These are phyloP conservation scores for Boloria selene DNA, from an alignment of 2,888 invertebrate species.

Conservation along the genomic window DNA sequence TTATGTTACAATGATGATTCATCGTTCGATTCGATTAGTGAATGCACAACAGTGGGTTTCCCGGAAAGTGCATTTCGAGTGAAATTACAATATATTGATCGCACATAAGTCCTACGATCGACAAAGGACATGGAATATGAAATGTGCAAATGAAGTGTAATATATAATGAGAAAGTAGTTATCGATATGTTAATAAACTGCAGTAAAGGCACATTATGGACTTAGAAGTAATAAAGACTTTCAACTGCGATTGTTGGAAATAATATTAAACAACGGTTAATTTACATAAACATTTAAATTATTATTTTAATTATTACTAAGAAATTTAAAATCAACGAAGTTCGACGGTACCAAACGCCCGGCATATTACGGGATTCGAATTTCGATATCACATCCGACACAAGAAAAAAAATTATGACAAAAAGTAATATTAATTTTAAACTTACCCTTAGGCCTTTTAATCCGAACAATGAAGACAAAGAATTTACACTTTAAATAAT, in stretches of 20 bases:
- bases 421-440: slow-evolving; percentile 63
- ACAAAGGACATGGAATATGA: slow-evolving; percentile 1
- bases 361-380: slow-evolving; percentile 27
- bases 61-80: slow-evolving; percentile 46
- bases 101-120: background rate
- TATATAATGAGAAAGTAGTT: background rate
- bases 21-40: slow-evolving; percentile 57
- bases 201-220: background rate
- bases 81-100: slow-evolving; percentile 32
- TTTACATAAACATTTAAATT: no score
- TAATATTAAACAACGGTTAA: no score
- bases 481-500: slow-evolving; percentile 71
- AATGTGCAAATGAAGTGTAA: background rate
- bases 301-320: background rate
- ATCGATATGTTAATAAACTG: background rate
- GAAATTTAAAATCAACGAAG: slow-evolving; percentile 36
- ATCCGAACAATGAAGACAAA: slow-evolving; percentile 70
- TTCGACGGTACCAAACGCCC: slow-evolving; percentile 36
- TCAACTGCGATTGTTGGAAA: no score
- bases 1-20: slow-evolving; percentile 71
- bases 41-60: slow-evolving; percentile 62
- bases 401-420: slow-evolving; percentile 54
- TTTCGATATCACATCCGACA: slow-evolving; percentile 21
- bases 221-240: no score
- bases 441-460: slow-evolving; percentile 70